These are phyloP conservation scores for Ophraella communa DNA, from an alignment of 2,888 invertebrate genomes.

Conservation along the genomic window DNA sequence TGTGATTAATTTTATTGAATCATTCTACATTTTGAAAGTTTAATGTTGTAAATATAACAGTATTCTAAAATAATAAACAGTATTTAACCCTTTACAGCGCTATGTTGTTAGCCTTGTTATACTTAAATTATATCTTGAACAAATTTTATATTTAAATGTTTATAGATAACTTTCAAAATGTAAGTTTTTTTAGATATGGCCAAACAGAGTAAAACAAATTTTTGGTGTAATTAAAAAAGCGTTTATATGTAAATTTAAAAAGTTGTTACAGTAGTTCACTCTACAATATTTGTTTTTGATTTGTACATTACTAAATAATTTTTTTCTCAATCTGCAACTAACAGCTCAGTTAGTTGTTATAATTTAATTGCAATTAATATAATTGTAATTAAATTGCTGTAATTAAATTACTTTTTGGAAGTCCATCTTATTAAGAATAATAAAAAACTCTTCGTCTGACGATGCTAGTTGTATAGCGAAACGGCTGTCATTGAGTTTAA, in stretches of 20 bases:
- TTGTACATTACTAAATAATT: neutral
- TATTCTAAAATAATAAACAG: neutral
- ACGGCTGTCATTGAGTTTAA: too few species aligned
- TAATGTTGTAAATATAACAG: neutral
- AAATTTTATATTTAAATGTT: neutral
- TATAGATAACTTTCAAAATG: neutral
- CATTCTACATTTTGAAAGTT: neutral
- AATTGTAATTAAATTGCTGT: too few species aligned
- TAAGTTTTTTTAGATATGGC: neutral
- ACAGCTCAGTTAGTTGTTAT: too few species aligned
- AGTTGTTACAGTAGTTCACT: slow-evolving; percentile 17
- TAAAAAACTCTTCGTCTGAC: too few species aligned
- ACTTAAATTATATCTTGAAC: neutral
- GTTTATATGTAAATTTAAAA: neutral
- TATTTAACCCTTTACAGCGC: too few species aligned
- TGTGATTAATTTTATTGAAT: neutral
- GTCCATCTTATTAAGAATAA: too few species aligned
- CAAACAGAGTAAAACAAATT: neutral
- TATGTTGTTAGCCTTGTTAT: neutral
- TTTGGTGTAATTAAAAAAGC: neutral
- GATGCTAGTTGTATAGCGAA: too few species aligned
- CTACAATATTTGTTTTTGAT: slow-evolving; percentile 23
- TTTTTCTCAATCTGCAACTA: too few species aligned
- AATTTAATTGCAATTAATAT: too few species aligned
- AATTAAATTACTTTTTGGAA: too few species aligned